A percentile compares a stretch with the other conserved stretches of the same genome.
phyloP scores from a whole-genome alignment of 2,113 vertebrate genomes.

The Apaloderma vittatum region DNA sequence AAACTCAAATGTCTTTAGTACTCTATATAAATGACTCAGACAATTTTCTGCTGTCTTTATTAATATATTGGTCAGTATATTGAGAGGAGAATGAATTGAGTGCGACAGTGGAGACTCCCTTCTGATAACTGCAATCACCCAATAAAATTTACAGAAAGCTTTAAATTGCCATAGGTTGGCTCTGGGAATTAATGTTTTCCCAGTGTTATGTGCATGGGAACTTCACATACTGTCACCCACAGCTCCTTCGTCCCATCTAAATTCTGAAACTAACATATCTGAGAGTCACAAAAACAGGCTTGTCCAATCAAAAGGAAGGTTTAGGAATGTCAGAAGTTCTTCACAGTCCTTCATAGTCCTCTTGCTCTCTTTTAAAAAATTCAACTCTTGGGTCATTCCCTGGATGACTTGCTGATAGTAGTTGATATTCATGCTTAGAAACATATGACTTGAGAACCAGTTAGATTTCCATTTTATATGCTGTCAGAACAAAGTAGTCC shows the following conservation, averaged over 20 bases:
- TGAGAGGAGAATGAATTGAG: neutral
- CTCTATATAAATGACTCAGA: neutral
- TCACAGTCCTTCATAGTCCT: neutral
- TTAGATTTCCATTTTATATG: neutral
- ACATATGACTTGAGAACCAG: neutral
- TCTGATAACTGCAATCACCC: neutral
- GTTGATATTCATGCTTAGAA: neutral
- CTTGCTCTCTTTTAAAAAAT: neutral
- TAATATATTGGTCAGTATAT: neutral
- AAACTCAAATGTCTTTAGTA: neutral
- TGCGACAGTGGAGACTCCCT: neutral
- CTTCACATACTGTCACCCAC: neutral
- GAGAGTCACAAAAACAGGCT: neutral
- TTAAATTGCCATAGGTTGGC: neutral
- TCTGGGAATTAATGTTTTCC: neutral
- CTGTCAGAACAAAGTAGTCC: neutral
- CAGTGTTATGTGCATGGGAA: rapidly evolving
- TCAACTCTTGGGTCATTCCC: neutral
- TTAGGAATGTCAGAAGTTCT: neutral
- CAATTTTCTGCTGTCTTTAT: neutral
- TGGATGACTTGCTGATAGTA: rapidly evolving
- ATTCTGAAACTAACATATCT: neutral
- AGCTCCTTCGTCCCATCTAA: neutral
- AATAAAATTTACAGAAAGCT: neutral
- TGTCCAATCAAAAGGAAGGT: neutral